phyloP scores from a whole-genome alignment of 1,140 invertebrate species.

The Bombus confusus region DNA sequence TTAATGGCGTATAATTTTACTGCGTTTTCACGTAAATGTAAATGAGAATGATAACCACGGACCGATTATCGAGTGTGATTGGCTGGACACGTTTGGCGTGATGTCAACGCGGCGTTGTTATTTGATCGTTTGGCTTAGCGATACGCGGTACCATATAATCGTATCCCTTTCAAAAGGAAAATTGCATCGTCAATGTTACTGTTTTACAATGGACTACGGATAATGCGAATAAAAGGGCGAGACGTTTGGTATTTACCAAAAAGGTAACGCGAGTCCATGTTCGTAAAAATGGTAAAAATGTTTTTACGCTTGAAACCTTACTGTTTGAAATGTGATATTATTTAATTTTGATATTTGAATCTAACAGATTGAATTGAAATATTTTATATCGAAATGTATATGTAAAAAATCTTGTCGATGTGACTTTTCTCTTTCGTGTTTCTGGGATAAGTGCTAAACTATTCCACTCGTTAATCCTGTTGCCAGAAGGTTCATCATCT shows the following conservation, averaged over 20 bases:
- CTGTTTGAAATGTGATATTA: too few relatives aligned
- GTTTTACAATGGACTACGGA: neutral
- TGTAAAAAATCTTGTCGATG: too few relatives aligned
- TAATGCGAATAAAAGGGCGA: too few relatives aligned
- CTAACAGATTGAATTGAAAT: too few relatives aligned
- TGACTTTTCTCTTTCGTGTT: too few relatives aligned
- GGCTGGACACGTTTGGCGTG: neutral
- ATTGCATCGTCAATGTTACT: neutral
- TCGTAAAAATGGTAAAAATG: neutral
- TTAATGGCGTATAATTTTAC: slow-evolving; percentile 19
- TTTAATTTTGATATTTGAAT: too few relatives aligned
- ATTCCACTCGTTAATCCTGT: too few relatives aligned
- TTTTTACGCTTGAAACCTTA: neutral
- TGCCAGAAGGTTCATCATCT: too few relatives aligned
- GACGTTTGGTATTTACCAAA: neutral
- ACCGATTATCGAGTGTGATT: slow-evolving; percentile 14
- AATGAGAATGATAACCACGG: neutral
- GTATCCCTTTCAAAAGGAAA: neutral
- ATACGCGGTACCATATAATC: neutral
- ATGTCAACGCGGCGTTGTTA: neutral
- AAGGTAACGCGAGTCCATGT: neutral
- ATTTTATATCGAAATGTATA: too few relatives aligned
- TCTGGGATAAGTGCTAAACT: too few relatives aligned
- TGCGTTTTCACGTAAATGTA: neutral
- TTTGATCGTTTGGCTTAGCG: slow-evolving; percentile 19